A percentile compares a stretch with the other conserved stretches of the same genome.
These are phyloP conservation scores for Pangasius krempfi DNA, from an alignment of 2,797 vertebrate species.

Conservation along the genomic window DNA sequence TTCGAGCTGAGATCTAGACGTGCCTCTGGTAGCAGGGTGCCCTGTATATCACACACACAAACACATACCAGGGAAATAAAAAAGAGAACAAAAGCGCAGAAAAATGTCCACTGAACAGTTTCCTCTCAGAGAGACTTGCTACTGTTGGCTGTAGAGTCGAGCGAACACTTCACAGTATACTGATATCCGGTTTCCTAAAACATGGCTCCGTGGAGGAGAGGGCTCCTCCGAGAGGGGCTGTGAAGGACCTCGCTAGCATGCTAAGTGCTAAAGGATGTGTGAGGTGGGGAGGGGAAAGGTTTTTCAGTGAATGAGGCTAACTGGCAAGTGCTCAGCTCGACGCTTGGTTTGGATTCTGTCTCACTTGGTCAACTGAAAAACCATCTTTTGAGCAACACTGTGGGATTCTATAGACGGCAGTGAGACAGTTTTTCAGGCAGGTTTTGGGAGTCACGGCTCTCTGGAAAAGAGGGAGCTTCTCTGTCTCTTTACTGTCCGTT, in stretches of 20 bases:
- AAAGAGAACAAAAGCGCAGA: not conserved
- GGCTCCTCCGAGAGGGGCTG: constrained; percentile 28
- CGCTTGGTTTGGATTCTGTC: not conserved
- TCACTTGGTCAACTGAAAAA: not conserved
- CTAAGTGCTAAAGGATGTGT: constrained; percentile 33
- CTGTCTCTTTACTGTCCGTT: constrained; percentile 5
- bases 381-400: not conserved
- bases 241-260: constrained; percentile 18
- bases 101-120: constrained; percentile 23
- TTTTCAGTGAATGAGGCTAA: not conserved
- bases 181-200: constrained; percentile 37
- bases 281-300: not conserved
- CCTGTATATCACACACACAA: constrained; percentile 15
- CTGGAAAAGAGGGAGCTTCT: constrained; percentile 57
- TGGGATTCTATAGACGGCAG: constrained; percentile 42
- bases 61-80: not conserved
- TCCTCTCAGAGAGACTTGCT: constrained; percentile 34
- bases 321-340: not conserved
- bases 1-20: constrained; percentile 1
- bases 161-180: constrained; percentile 46
- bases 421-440: constrained; percentile 43
- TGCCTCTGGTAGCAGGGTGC: not conserved
- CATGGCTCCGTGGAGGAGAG: constrained; percentile 11
- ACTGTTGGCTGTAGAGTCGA: constrained; percentile 43
- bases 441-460: constrained; percentile 51